A percentile compares a stretch with the other conserved stretches of the same genome.
phyloP scores from a whole-genome alignment of 1,140 invertebrate genomes.

The Doryteuthis pealeii region DNA sequence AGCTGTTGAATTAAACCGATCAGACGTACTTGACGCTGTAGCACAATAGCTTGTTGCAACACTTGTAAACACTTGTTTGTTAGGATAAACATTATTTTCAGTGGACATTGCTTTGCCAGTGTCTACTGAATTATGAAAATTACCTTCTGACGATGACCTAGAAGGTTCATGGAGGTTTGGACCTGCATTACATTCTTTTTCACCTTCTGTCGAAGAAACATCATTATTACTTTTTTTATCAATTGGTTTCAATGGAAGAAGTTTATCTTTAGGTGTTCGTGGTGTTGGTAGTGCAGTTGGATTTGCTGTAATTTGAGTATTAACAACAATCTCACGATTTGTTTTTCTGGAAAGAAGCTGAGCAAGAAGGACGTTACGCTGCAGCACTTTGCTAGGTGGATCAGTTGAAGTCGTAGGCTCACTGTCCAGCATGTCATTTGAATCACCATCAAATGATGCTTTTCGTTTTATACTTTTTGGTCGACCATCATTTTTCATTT shows the following conservation, averaged over 20 bases:
- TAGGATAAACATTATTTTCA: conserved; percentile 11
- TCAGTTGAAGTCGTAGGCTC: conserved; percentile 31
- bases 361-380: conserved; percentile 85
- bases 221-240: conserved; percentile 17
- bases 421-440: conserved; percentile 37
- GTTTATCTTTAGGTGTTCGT: conserved; percentile 45
- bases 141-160: conserved; percentile 27
- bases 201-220: conserved; percentile 22
- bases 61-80: conserved; percentile 11
- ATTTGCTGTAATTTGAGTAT: conserved; percentile 41
- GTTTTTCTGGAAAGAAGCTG: conserved; percentile 77
- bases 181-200: conserved; percentile 10
- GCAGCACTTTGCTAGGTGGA: conserved; percentile 41
- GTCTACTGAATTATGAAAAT: conserved; percentile 30
- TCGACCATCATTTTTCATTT: conserved; percentile 10
- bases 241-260: conserved; percentile 34
- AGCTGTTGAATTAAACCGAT: not conserved
- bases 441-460: conserved; percentile 44
- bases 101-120: conserved; percentile 7
- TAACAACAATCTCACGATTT: conserved; percentile 68
- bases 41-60: conserved; percentile 22
- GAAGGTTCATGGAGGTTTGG: conserved; percentile 27
- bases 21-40: not conserved
- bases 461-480: conserved; percentile 37
- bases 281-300: conserved; percentile 50